Evolutionary conservation across 2,888 invertebrate species (phyloP).

Genomic region (Trichopria drosophilae): DNA sequence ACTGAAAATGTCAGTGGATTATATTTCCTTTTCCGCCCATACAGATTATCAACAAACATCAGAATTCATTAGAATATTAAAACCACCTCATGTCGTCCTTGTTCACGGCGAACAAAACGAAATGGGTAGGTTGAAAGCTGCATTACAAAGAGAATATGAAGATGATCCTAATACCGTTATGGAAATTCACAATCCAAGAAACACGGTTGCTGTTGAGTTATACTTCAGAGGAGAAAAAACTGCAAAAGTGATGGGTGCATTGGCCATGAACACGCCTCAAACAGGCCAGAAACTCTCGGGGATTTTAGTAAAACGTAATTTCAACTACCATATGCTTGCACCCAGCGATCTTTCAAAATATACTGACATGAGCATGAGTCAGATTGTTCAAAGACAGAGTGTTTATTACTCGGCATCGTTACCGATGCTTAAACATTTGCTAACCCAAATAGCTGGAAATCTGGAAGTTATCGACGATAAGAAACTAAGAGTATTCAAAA

Average conservation of each 20-base stretch:
- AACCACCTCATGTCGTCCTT: constrained; percentile 93
- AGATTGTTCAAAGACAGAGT: constrained; percentile 89
- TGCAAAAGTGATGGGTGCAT: constrained; percentile 94
- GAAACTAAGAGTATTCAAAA: constrained; percentile 78
- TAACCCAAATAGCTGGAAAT: constrained; percentile 78
- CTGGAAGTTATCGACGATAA: constrained; percentile 74
- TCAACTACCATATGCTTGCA: constrained; percentile 94
- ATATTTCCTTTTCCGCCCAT: constrained; percentile 99
- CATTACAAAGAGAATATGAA: constrained; percentile 90
- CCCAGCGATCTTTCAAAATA: constrained; percentile 92
- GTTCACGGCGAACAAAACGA: constrained; percentile 99
- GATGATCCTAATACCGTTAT: constrained; percentile 80
- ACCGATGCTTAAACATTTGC: constrained; percentile 72
- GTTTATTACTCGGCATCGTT: constrained; percentile 81
- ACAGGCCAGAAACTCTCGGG: constrained; percentile 84
- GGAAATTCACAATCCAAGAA: constrained; percentile 92
- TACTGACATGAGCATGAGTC: constrained; percentile 92
- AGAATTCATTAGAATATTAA: constrained; percentile 91
- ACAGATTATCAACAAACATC: constrained; percentile 98
- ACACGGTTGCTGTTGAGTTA: constrained; percentile 89
- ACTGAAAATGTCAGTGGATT: constrained; percentile 96
- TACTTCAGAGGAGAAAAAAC: constrained; percentile 98
- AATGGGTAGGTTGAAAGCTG: constrained; percentile 94
- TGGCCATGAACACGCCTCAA: constrained; percentile 82
- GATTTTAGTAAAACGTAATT: constrained; percentile 93